Base-by-base conservation (phyloP, 1,140 invertebrate genomes). In the Tetraneura akinire region DNA sequence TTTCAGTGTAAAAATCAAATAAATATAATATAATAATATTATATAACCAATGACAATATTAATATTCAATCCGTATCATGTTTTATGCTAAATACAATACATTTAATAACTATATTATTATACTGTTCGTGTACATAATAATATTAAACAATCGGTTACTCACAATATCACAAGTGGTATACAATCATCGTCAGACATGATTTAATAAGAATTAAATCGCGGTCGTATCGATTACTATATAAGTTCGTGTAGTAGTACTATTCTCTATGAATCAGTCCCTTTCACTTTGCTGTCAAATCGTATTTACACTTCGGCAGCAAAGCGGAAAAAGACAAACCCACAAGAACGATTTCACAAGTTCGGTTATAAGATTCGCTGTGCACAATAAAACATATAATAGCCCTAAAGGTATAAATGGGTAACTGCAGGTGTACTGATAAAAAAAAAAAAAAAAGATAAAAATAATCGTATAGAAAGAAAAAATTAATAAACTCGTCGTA, bases 321-420 rank as follows among this genome's bases (percentile, higher is more conserved):
- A 83, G 82, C 82, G 82, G 82, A 83, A 83, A 83, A 83, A 83
- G 82, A 83, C 82, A 83, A 81, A 83, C 66, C 82, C 82, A 82
- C 80, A 81, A 81, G 82, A 80, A 82, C 57, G 53, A 16, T 78
- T 71, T 29, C 21, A 3, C 14, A 21, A n/a, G n/a, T n/a, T n/a
- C n/a, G n/a, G 21, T 37, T 37, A 37, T 37, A 37, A 4, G 32
- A 37, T 37, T 37, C 32, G 32, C 3, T 37, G n/a, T 16, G 10
- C 6, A n/a, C n/a, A n/a, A n/a, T n/a, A n/a, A n/a, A n/a, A n/a
- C n/a, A n/a, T n/a, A n/a, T n/a, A n/a, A n/a, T n/a, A n/a, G n/a
- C n/a, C n/a, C n/a, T n/a, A n/a, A n/a, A n/a, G n/a, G n/a, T n/a
- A n/a, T n/a, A n/a, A n/a, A n/a, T n/a, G n/a, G n/a, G n/a, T n/a